Percentiles rank a stretch among this genome's conserved stretches.
These are phyloP conservation scores for Caenorhabditis drosophilae DNA, from an alignment of 2,888 invertebrate genomes.

Conservation along the genomic window DNA sequence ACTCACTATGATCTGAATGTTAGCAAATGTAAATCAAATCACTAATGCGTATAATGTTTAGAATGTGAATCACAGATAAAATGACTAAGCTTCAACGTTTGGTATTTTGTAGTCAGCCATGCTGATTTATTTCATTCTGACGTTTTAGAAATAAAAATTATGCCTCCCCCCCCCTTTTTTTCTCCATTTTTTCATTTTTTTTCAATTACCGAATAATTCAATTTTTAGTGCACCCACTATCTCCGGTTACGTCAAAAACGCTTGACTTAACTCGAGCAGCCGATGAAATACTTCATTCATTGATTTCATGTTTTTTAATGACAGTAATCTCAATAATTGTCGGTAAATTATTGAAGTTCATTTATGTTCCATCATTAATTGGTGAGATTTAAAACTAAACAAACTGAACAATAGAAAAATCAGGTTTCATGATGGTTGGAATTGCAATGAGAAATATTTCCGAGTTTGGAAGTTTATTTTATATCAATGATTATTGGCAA, in stretches of 20 bases:
- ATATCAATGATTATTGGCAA: slow-evolving; percentile 40
- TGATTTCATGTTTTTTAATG: slow-evolving; percentile 37
- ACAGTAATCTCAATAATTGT: slow-evolving; percentile 20
- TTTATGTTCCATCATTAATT: slow-evolving; percentile 34
- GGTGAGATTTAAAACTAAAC: slow-evolving; percentile 8
- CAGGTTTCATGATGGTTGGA: slow-evolving; percentile 42
- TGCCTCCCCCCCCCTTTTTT: no score
- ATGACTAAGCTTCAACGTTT: no score
- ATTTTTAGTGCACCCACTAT: slow-evolving; percentile 26
- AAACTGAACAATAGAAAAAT: neutral
- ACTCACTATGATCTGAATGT: no score
- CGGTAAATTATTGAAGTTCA: slow-evolving; percentile 29
- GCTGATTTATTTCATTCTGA: no score
- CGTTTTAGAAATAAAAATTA: no score
- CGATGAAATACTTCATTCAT: slow-evolving; percentile 36
- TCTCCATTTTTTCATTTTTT: no score
- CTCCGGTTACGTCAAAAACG: slow-evolving; percentile 23
- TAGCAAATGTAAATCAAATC: no score
- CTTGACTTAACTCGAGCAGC: slow-evolving; percentile 30
- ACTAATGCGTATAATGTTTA: no score
- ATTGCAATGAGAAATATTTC: slow-evolving; percentile 40
- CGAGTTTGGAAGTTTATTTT: slow-evolving; percentile 26
- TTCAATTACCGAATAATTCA: neutral
- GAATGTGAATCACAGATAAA: no score
- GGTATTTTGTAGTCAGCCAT: no score